phyloP scores from a whole-genome alignment of 1,140 invertebrate genomes.

The Belonocnema kinseyi region DNA sequence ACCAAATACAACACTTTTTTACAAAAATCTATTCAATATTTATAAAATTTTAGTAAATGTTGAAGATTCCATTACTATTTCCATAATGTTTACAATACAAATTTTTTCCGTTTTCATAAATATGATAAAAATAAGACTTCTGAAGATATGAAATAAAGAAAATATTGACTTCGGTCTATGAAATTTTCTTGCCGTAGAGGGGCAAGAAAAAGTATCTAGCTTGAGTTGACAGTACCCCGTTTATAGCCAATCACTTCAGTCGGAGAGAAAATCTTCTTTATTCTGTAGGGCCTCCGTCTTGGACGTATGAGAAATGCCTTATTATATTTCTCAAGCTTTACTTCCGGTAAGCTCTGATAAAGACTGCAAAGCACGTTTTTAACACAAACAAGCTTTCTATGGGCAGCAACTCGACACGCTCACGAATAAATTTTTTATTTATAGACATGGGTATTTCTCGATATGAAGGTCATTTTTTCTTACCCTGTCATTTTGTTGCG shows the following conservation, averaged over 20 bases:
- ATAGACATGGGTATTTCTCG: too few relatives aligned
- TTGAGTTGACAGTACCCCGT: slow-evolving; percentile 27
- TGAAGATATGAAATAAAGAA: not conserved
- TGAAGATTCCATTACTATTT: too few relatives aligned
- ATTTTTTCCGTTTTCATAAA: not conserved
- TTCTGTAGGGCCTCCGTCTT: not conserved
- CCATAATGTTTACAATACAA: too few relatives aligned
- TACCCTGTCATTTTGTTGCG: too few relatives aligned
- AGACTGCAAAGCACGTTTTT: slow-evolving; percentile 58
- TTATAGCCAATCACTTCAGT: slow-evolving; percentile 24
- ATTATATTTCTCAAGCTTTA: slow-evolving; percentile 61
- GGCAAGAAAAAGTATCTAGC: slow-evolving; percentile 11
- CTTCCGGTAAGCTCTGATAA: slow-evolving; percentile 57
- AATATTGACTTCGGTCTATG: not conserved
- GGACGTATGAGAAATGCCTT: slow-evolving; percentile 39
- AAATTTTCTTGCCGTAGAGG: not conserved
- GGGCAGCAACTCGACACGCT: slow-evolving; percentile 43
- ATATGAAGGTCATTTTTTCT: too few relatives aligned
- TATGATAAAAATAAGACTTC: not conserved
- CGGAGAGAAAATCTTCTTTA: slow-evolving; percentile 26
- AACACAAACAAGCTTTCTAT: slow-evolving; percentile 51
- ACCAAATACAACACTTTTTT: too few relatives aligned
- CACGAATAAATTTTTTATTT: not conserved
- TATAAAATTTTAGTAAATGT: too few relatives aligned
- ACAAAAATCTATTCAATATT: too few relatives aligned